Base-by-base conservation (phyloP, 2,113 vertebrate species). In the Phylloscopus trochiloides region DNA sequence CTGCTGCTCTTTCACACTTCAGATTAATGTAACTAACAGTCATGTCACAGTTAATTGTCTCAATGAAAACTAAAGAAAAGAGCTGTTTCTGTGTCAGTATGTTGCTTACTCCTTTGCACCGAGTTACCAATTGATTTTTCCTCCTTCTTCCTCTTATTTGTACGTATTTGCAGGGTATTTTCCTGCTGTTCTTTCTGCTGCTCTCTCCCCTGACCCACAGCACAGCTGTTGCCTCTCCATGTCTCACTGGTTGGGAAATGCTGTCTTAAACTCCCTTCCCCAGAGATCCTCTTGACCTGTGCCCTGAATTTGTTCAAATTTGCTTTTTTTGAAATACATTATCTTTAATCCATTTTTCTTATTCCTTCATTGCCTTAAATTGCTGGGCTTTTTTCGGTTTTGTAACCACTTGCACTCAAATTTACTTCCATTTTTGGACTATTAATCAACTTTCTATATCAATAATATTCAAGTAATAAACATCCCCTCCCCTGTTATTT, bases 211-310 rank as follows among this genome's bases (percentile, higher is more conserved):
- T 92, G 94, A 97, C 95, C 92, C 88, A 76, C 86, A 92, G 95
- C 95, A 95, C 96, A 97, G 96, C 95, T 97, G 96, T 94, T 96
- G 92, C 34, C 91, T 97, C 88, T 95, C 92, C 34, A 48, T 96
- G 86, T 96, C 94, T 96, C 79, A 77, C 72, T 97, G 68, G 88
- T 97, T 97, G 96, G 95, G 95, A 97, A 97, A 96, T 91, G 86
- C 83, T 97, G 85, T 74, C 88, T 96, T 95, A 94, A 94, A 95
- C 91, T 95, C 92, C 51, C 83, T 94, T 97, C 96, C 96, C 95
- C 40, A 91, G 96, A 93, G 96, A 95, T 92, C 79, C 83, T 97
- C 95, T 97, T 97, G 96, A 97, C 96, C 96, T 95, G 76, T 95
- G 92, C 95, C 94, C 96, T 95, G 86, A 95, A 96, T 96, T 96